Base-by-base conservation (phyloP, 1,140 invertebrate genomes). In the Eupristina koningsbergeri region DNA sequence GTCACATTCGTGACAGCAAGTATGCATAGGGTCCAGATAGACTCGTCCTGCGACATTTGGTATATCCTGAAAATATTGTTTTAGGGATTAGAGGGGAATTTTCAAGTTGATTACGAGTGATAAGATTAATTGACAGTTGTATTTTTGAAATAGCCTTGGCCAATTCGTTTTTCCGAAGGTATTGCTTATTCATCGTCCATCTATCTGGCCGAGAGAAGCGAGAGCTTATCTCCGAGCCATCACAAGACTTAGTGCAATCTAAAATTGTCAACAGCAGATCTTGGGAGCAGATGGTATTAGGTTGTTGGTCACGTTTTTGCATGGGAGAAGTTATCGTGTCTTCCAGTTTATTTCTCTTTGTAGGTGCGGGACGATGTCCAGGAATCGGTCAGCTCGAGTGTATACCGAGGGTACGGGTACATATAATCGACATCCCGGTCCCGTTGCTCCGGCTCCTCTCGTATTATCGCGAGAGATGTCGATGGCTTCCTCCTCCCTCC, bases 391-490 rank as follows among this genome's bases (percentile, higher is more conserved):
- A 17, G 36, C 22, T 19, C 17, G 67, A 13, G 9, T n/a, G 31
- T 29, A 67, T 17, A 36, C 36, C 17, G 19, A 15, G 39, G 34
- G 17, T 0, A 41, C 6, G 41, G 6, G 41, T 7, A 45, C 41
- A 45, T 7, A 19, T 36, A 67, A 67, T 67, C 64, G 64, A 67
- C 29, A 39, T 34, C 11, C 53, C 53, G 53, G 53, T 26, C 53
- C 53, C 53, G 53, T 58, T 58, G 26, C 53, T 58, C 76, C 1
- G 47, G 31, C 36, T 7, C 41, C 50, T 41, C 63, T 45, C 3
- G 34, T 22, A 34, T 80, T 80, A 80, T 80, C 79, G 47, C 31
- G 50, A 13, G 75, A 77, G 75, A 53, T 31, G 73, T 47, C 26
- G 39, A 47, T 74, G 34, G 13, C 26, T 53, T 36, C 45, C 26